phyloP scores from a whole-genome alignment of 2,113 vertebrate genomes.

The Scalopus aquaticus region DNA sequence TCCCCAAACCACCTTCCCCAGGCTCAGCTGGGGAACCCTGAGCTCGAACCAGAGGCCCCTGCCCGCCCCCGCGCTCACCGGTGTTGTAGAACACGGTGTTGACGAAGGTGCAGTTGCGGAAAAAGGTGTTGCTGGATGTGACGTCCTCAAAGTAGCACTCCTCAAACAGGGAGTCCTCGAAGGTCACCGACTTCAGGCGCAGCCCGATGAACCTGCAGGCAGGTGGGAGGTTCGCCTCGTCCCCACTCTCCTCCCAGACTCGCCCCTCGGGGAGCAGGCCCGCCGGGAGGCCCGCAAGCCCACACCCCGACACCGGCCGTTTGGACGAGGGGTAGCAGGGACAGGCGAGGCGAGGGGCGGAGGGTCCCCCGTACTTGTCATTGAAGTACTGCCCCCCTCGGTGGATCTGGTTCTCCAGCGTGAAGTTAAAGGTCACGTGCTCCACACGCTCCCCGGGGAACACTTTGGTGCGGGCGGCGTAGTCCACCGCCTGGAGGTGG shows the following conservation, averaged over 20 bases:
- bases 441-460: conserved; percentile 93
- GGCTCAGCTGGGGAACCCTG: not conserved
- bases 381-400: conserved; percentile 96
- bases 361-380: conserved; percentile 90
- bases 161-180: conserved; percentile 96
- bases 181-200: conserved; percentile 96
- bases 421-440: conserved; percentile 98
- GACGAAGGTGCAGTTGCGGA: conserved; percentile 98
- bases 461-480: conserved; percentile 92
- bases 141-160: conserved; percentile 98
- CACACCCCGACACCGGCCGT: too few species aligned
- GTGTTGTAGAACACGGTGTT: conserved; percentile 98
- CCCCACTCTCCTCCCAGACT: too few species aligned
- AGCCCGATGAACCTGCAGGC: conserved; percentile 93
- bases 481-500: conserved; percentile 95
- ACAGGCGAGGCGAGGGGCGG: accelerated
- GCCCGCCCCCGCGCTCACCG: conserved; percentile 82
- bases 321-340: not conserved
- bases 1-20: not conserved
- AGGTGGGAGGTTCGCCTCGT: too few species aligned
- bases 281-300: too few species aligned
- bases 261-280: not conserved
- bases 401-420: conserved; percentile 98
- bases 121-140: conserved; percentile 98
- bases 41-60: not conserved